These are phyloP conservation scores for Hypolimnas misippus DNA, from an alignment of 2,888 invertebrate species.

Conservation along the genomic window DNA sequence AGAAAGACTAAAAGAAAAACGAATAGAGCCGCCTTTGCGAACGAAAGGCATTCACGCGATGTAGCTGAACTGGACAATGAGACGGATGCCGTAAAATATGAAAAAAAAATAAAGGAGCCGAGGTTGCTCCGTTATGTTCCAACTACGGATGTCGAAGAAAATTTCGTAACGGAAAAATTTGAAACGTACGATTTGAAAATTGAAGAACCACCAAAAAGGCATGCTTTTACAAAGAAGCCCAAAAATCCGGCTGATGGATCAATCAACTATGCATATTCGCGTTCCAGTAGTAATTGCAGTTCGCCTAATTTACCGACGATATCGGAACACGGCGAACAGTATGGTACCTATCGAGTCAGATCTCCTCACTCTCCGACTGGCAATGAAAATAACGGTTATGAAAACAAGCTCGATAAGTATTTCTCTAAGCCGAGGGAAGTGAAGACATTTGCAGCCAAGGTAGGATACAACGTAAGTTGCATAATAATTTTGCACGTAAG, in stretches of 20 bases:
- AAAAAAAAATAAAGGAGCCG: constrained; percentile 76
- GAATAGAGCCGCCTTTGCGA: constrained; percentile 58
- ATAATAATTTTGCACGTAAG: constrained; percentile 3
- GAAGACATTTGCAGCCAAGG: constrained; percentile 68
- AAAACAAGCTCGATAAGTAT: constrained; percentile 74
- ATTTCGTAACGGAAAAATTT: constrained; percentile 71
- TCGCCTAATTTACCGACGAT: constrained; percentile 78
- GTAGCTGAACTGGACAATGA: constrained; percentile 73
- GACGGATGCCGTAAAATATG: constrained; percentile 75
- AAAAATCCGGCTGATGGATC: constrained; percentile 76
- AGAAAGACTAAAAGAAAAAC: constrained; percentile 66
- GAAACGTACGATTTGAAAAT: constrained; percentile 75
- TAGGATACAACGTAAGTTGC: constrained; percentile 47
- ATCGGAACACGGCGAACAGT: constrained; percentile 73
- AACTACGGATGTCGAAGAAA: constrained; percentile 71
- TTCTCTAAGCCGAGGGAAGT: constrained; percentile 70
- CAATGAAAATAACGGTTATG: constrained; percentile 60
- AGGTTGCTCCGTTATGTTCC: constrained; percentile 72
- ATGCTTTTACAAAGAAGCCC: constrained; percentile 72
- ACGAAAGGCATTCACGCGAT: constrained; percentile 67
- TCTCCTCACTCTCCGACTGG: constrained; percentile 52
- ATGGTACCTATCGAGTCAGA: constrained; percentile 67
- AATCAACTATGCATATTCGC: constrained; percentile 73
- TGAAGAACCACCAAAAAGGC: constrained; percentile 66
- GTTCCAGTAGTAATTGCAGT: constrained; percentile 76